Evolutionary conservation across 2,888 invertebrate species (phyloP), one percentile per base, ranked within the genome.

Genomic region (Aphodius sticticus): DNA sequence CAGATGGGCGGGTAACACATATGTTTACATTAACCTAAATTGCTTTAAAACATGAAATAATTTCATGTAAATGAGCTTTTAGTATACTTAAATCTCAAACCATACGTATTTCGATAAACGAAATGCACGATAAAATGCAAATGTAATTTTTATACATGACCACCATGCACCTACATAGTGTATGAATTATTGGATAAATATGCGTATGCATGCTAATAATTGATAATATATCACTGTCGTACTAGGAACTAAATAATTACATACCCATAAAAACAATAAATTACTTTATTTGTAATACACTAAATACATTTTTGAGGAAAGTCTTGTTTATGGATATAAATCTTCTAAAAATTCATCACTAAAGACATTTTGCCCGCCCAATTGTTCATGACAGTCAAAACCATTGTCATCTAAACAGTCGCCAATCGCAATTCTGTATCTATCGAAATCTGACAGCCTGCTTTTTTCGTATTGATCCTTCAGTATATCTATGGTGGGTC

Each of bases 401-500:
- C 83, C 83, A 74, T 84, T 85, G 16, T 84, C 84, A 74, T 87
- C 85, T 16, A n/a, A 78, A 77, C 84, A 86, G 69, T 84, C 81
- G 38, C 84, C 80, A 0, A 86, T 80, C 35, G 83, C 81, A 3
- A 74, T 36, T 26, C 82, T 84, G 78, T 85, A 87, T 70, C 85
- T 82, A 15, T 84, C 82, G 38, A 85, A 81, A 77, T 87, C 84
- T 6, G 83, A 81, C 15, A 82, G 77, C 53, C 86, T 83, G 16
- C 83, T 83, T 38, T 81, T 80, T 69, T 85, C 83, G 36, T 82
- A 79, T 76, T 83, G 79, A 70, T 81, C 70, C 70, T 38, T 76
- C 78, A 83, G 80, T 69, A 86, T 85, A 82, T 88, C 88, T 16
- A 87, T 86, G 35, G 84, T 82, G 3, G 88, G 86, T 77, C 91